phyloP scores from a whole-genome alignment of 2,113 vertebrate species.

The Verasper variegatus region DNA sequence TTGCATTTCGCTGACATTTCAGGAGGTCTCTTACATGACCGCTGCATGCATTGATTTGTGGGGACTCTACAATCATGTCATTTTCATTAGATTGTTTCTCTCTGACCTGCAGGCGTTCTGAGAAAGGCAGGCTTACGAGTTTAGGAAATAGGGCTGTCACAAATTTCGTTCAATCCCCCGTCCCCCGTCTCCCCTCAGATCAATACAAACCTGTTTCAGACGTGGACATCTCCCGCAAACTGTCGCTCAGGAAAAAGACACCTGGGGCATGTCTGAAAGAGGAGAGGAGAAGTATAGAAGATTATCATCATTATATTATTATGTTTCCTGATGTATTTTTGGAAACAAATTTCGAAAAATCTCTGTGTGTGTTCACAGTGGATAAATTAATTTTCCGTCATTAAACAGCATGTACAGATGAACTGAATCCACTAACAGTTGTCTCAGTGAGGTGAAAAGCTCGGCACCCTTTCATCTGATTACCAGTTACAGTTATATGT shows the following conservation, averaged over 20 bases:
- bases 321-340: too few relatives aligned
- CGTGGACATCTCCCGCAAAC: constrained; percentile 33
- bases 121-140: constrained; percentile 40
- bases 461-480: constrained; percentile 34
- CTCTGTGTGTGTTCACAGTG: background rate
- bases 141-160: constrained; percentile 56
- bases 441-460: constrained; percentile 18
- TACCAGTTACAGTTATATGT: background rate
- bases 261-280: constrained; percentile 18
- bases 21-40: constrained; percentile 12
- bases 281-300: constrained; percentile 10
- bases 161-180: constrained; percentile 53
- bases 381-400: constrained; percentile 20
- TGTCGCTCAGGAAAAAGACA: constrained; percentile 47
- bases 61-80: constrained; percentile 6
- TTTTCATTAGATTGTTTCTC: constrained; percentile 46
- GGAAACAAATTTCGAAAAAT: background rate
- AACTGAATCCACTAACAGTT: constrained; percentile 11
- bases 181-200: constrained; percentile 42
- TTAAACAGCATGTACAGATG: constrained; percentile 13
- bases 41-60: constrained; percentile 32
- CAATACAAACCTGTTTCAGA: constrained; percentile 68
- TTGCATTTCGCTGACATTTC: constrained; percentile 18
- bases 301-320: background rate
- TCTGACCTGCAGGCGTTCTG: constrained; percentile 40